Evolutionary conservation across 1,140 invertebrate genomes (phyloP).

Genomic region (Cotesia glomerata): DNA sequence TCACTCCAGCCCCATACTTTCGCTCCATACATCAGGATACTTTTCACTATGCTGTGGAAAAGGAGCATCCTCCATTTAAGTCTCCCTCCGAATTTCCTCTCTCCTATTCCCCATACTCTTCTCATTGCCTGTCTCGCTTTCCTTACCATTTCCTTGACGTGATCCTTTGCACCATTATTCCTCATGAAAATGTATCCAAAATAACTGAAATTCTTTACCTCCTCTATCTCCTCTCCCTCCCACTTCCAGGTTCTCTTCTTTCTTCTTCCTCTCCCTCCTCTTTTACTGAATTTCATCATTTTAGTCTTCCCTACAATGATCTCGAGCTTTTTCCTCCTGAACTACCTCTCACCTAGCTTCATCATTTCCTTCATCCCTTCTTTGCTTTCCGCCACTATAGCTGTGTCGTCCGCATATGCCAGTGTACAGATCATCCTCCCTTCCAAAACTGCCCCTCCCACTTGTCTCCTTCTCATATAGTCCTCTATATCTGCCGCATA

Average conservation of each 20-base stretch:
- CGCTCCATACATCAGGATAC: too few species aligned
- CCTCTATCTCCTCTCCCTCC: slow-evolving; percentile 13
- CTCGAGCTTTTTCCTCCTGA: background rate
- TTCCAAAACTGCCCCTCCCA: slow-evolving; percentile 8
- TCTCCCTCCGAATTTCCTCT: slow-evolving; percentile 15
- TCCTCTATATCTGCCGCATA: slow-evolving; percentile 23
- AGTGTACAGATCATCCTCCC: slow-evolving; percentile 11
- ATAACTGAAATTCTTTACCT: slow-evolving; percentile 25
- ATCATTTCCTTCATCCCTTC: slow-evolving; percentile 17
- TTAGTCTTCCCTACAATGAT: slow-evolving; percentile 24
- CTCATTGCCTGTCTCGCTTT: slow-evolving; percentile 15
- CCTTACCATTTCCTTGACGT: slow-evolving; percentile 12
- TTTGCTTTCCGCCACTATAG: slow-evolving; percentile 6
- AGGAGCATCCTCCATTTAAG: slow-evolving; percentile 14
- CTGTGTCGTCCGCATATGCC: slow-evolving; percentile 26
- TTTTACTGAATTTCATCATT: slow-evolving; percentile 23
- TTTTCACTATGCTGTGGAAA: slow-evolving; percentile 19
- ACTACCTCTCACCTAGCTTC: slow-evolving; percentile 7
- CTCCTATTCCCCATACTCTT: slow-evolving; percentile 20
- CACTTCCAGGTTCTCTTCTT: background rate
- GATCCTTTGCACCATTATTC: background rate
- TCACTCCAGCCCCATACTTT: too few species aligned
- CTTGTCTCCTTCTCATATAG: slow-evolving; percentile 11
- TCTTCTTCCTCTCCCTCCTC: background rate
- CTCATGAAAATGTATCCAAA: slow-evolving; percentile 12